Evolutionary conservation across 2,797 vertebrate genomes (phyloP).

Genomic region (Enteromius fasciolatus): DNA sequence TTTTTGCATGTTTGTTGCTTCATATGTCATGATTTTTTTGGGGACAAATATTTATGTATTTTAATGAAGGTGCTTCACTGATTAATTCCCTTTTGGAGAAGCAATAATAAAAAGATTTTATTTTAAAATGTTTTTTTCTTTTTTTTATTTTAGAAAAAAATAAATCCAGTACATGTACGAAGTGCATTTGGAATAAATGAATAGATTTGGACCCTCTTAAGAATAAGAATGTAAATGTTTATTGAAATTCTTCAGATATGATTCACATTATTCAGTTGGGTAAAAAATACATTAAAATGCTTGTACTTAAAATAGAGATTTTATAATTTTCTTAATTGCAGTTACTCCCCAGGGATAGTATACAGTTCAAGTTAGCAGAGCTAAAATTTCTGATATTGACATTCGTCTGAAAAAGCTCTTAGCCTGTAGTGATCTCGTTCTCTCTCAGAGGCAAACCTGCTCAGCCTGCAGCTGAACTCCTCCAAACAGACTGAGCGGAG

Average conservation of each 20-base stretch:
- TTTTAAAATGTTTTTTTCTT: neutral
- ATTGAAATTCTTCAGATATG: constrained; percentile 63
- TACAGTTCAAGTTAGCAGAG: constrained; percentile 23
- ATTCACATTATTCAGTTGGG: constrained; percentile 41
- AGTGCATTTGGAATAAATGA: neutral
- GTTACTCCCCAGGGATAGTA: neutral
- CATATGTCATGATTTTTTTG: neutral
- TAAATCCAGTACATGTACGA: neutral
- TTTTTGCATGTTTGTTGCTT: neutral
- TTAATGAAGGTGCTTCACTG: neutral
- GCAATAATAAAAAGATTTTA: neutral
- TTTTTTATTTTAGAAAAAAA: neutral
- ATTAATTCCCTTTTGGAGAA: neutral
- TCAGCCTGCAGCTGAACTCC: constrained; percentile 80
- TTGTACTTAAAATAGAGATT: constrained; percentile 4
- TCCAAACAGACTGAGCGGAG: constrained; percentile 75
- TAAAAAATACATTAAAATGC: constrained; percentile 11
- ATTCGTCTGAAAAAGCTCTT: neutral
- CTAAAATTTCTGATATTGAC: constrained; percentile 36
- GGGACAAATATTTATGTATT: neutral
- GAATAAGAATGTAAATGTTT: constrained; percentile 55
- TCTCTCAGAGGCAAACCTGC: constrained; percentile 73
- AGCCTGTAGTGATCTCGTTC: neutral
- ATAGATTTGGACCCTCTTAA: neutral
- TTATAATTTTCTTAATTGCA: constrained; percentile 5